A percentile compares a stretch with the other conserved stretches of the same genome.
These are phyloP conservation scores for Donacobius atricapilla DNA, from an alignment of 2,113 vertebrate genomes.

Conservation along the genomic window DNA sequence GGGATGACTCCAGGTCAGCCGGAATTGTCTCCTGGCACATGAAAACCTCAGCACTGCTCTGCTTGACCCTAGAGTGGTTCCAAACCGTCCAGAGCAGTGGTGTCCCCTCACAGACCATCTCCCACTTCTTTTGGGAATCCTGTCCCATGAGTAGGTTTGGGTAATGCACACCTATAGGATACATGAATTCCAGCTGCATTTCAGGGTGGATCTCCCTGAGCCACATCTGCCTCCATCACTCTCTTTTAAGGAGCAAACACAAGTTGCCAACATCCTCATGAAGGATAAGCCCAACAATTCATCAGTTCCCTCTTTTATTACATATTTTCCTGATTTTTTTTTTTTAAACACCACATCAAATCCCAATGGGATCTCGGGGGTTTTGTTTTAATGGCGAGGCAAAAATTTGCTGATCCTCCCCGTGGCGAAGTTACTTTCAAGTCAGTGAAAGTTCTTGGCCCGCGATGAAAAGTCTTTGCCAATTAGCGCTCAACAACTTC, in stretches of 20 bases:
- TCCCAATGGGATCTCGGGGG: background rate
- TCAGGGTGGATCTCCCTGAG: background rate
- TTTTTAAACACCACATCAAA: background rate
- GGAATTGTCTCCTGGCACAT: accelerated
- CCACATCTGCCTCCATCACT: background rate
- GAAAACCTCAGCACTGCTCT: background rate
- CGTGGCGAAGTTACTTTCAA: slow-evolving; percentile 83
- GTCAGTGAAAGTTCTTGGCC: slow-evolving; percentile 83
- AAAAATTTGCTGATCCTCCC: slow-evolving; percentile 74
- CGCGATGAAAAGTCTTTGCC: slow-evolving; percentile 82
- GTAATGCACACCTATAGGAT: accelerated
- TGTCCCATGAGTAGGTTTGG: background rate
- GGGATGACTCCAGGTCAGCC: background rate
- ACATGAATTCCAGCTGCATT: background rate
- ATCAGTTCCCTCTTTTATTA: background rate
- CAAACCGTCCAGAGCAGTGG: background rate
- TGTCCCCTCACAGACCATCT: background rate
- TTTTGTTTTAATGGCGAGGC: slow-evolving; percentile 77
- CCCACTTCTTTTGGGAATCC: background rate
- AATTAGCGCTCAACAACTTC: slow-evolving; percentile 84
- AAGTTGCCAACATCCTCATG: background rate
- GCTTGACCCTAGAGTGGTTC: accelerated
- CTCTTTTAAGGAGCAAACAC: background rate
- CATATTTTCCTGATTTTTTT: background rate
- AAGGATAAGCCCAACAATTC: slow-evolving; percentile 14